Conservation (phyloP, 2,888 invertebrate genomes). For the Scrobipalpa atriplicella region DNA sequence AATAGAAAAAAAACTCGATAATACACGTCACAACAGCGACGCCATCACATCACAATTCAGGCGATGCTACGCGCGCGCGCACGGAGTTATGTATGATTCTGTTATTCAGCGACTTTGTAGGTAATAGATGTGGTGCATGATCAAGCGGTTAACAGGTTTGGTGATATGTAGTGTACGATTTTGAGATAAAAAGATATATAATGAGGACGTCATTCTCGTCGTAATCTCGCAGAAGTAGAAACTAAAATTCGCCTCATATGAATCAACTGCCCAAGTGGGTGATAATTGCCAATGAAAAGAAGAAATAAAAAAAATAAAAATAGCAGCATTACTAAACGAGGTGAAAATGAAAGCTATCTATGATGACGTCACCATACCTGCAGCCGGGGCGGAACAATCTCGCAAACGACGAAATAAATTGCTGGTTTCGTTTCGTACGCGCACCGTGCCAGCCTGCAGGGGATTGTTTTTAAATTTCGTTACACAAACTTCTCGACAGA, state of each 20-base stretch:
- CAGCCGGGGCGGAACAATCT: conserved; percentile 56
- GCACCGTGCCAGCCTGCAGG: conserved; percentile 49
- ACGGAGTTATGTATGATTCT: conserved; percentile 58
- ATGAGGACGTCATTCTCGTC: no score
- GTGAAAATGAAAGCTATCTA: not conserved
- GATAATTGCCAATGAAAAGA: not conserved
- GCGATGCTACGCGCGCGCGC: conserved; percentile 9
- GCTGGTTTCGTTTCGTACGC: conserved; percentile 39
- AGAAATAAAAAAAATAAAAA: not conserved
- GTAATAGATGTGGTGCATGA: not conserved
- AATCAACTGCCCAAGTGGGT: no score
- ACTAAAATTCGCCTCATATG: no score
- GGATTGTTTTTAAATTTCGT: conserved; percentile 78
- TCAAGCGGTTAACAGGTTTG: not conserved
- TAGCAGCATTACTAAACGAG: no score
- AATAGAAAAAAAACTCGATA: no score
- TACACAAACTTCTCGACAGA: conserved; percentile 51
- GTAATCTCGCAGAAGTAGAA: no score
- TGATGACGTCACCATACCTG: conserved; percentile 15
- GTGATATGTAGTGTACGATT: not conserved
- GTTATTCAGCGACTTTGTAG: conserved; percentile 37
- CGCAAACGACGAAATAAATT: conserved; percentile 66
- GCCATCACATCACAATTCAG: not conserved
- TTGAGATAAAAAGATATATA: no score
- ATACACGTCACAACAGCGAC: conserved; percentile 2